Base-by-base conservation (phyloP, 2,888 invertebrate genomes). In the Ophion costatus region DNA sequence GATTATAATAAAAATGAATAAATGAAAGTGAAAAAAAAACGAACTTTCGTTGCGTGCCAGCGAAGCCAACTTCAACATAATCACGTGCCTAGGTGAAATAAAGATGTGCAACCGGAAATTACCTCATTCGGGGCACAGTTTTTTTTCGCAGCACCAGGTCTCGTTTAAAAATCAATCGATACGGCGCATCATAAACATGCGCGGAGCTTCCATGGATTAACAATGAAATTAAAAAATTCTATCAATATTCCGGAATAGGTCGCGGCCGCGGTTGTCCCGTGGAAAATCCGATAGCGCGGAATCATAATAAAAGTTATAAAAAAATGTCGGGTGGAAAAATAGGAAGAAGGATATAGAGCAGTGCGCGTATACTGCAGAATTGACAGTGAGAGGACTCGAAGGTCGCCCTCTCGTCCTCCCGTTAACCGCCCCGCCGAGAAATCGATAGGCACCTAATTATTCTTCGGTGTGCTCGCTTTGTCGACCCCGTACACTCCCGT, bases 381-480 rank as follows among this genome's bases (percentile, higher is more conserved):
- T 20, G 69, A 51, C 51, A 71, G 74, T 33, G 59, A 77, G 77
- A 78, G 64, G 69, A 56, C 56, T 56, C 38, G 57, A 70, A 45
- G 61, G 64, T 24, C 22, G 42, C 61, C 24, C 29, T 70, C 66
- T 63, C 17, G 17, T 73, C 24, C 63, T 20, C 59, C 14, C 45
- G 33, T 20, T 29, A 20, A 61, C 45, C 14, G n/a, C 11, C 56
- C 24, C 77, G 69, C 24, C 67, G 61, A 77, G 69, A 83, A 85
- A 85, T 85, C 83, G 69, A 85, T 85, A 85, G 80, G 57, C 71
- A 76, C 73, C 80, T 85, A 85, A 85, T 85, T 85, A 85, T 85
- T 83, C 83, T 80, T 77, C 77, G 61, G 80, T 80, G 78, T 70
- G 73, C 69, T 64, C 59, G 80, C 80, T 78, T 70, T 74, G 74